Evolutionary conservation across 2,113 vertebrate genomes (phyloP).

Genomic region (Hippocampus comes): DNA sequence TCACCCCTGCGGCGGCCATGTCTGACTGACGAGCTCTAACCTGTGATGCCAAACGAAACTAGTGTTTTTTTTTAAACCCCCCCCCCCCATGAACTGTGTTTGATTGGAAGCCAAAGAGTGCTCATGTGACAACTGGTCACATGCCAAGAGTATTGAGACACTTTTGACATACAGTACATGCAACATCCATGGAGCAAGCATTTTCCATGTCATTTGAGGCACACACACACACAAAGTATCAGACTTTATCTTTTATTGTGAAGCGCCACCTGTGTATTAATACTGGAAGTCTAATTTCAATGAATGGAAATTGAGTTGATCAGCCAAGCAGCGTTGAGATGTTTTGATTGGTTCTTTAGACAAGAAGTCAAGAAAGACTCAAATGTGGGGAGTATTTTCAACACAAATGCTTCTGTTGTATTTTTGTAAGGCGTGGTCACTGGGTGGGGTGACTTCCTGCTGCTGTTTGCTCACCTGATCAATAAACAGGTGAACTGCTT

Average conservation of each 20-base stretch:
- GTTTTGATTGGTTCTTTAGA: neutral
- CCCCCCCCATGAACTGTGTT: neutral
- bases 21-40: neutral
- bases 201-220: neutral
- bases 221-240: neutral
- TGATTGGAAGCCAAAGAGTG: neutral
- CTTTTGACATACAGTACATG: neutral
- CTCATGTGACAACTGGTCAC: neutral
- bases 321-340: neutral
- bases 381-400: conserved; percentile 2
- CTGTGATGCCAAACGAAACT: neutral
- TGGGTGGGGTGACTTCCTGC: conserved; percentile 17
- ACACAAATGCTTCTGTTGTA: conserved; percentile 38
- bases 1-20: too few relatives aligned
- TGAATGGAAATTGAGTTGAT: neutral
- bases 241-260: too few relatives aligned
- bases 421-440: conserved; percentile 53
- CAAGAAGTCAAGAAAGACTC: neutral
- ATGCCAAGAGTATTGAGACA: neutral
- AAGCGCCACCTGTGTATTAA: neutral
- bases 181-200: too few relatives aligned
- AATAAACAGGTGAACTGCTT: conserved; percentile 20
- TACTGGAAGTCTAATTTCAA: too few relatives aligned
- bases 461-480: conserved; percentile 29
- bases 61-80: neutral